Conservation (phyloP, 2,888 invertebrate species). For the Scaptomyza cyrtandrae region DNA sequence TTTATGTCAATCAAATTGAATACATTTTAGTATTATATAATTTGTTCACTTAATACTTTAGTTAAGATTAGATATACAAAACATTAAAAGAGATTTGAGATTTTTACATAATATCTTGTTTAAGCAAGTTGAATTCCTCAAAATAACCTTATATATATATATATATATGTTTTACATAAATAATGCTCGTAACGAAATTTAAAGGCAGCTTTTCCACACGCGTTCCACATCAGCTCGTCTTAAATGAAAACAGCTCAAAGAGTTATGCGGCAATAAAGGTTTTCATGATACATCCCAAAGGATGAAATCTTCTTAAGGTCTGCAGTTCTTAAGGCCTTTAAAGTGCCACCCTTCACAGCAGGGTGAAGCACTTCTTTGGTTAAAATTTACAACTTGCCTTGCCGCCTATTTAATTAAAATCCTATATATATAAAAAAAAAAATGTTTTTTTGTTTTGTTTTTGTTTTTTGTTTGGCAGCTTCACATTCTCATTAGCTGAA, state of each 20-base stretch:
- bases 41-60: too few species aligned
- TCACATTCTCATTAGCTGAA: slow-evolving; percentile 73
- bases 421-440: slow-evolving; percentile 30
- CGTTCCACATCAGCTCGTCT: slow-evolving; percentile 14
- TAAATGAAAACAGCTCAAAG: slow-evolving; percentile 45
- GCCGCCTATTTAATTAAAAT: slow-evolving; percentile 77
- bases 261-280: slow-evolving; percentile 60
- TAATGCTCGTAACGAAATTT: background rate
- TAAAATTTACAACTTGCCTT: slow-evolving; percentile 67
- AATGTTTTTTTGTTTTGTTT: slow-evolving; percentile 10
- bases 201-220: background rate
- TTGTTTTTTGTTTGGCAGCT: slow-evolving; percentile 30
- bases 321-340: background rate
- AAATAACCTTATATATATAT: too few species aligned
- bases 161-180: too few species aligned
- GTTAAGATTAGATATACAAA: too few species aligned
- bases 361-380: slow-evolving; percentile 6
- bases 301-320: slow-evolving; percentile 17
- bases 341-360: slow-evolving; percentile 33
- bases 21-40: too few species aligned
- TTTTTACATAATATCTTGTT: too few species aligned
- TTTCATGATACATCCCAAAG: slow-evolving; percentile 42
- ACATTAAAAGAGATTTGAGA: too few species aligned
- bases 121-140: too few species aligned
- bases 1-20: too few species aligned